Base-by-base conservation (phyloP, 2,797 vertebrate genomes). In the Xyrichtys novacula region DNA sequence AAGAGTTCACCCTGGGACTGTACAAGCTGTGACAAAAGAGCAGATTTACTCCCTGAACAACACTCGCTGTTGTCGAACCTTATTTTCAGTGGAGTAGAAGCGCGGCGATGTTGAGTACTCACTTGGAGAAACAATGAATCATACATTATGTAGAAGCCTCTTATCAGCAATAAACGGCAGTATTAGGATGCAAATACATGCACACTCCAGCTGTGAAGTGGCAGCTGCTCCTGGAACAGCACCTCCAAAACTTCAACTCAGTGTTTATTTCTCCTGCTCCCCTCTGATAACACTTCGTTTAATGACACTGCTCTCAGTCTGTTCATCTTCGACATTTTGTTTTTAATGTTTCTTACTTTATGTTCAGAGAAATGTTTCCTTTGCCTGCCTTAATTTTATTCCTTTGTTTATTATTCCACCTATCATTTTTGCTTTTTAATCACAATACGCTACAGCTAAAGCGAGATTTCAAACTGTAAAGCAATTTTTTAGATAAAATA, bases 151-250 rank as follows among this genome's bases (percentile, higher is more conserved):
- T 53, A 44, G 23, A 23, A 9, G 23, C 47, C 6, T 64, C 16
- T 40, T 20, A 52, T 62, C 34, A 29, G 64, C 64, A 25, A 60
- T 61, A 74, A 79, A 75, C 48, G 25, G 26, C 7, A 28, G n/a
- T 34, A 43, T 84, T 80, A 54, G 69, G 62, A 81, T 84, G 81
- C 72, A 77, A 87, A 88, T 77, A 23, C 42, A 70, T 74, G 71
- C 65, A 57, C 29, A 46, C 29, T 74, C 28, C 44, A 68, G 17
- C 14, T 58, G 52, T 64, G 40, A 71, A 75, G 74, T 70, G 63
- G 67, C 55, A 67, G 53, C 43, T 2, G 1, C 32, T 42, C 49
- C 44, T 32, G 2, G 76, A 74, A 52, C 26, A 58, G 22, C n/a
- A 44, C 29, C 25, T 48, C 11, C 7, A 39, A 48, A 48, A 48